These are phyloP conservation scores for Tretioscincus oriximinensis DNA, from an alignment of 2,113 vertebrate genomes.

Conservation along the genomic window DNA sequence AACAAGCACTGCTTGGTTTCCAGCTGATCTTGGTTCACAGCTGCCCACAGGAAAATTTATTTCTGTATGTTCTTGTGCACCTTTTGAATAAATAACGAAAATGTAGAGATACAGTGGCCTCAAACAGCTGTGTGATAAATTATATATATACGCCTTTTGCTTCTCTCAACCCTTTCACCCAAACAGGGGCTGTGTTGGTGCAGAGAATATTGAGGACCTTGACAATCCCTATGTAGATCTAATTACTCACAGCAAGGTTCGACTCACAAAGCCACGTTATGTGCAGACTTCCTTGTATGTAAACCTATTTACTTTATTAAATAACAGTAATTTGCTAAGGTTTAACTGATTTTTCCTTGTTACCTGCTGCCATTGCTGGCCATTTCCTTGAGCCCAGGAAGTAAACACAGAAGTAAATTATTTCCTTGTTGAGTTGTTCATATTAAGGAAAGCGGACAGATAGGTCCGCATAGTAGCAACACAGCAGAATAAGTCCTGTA, in stretches of 20 bases:
- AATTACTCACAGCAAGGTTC: slow-evolving; percentile 57
- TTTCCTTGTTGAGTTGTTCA: no score
- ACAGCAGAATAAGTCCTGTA: no score
- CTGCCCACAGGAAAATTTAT: slow-evolving; percentile 6
- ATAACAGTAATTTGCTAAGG: neutral
- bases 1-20: slow-evolving; percentile 37
- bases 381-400: no score
- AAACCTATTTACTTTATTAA: neutral
- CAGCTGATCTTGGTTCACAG: slow-evolving; percentile 36
- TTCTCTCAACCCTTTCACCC: slow-evolving; percentile 38
- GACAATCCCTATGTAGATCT: slow-evolving; percentile 65
- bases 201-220: slow-evolving; percentile 67
- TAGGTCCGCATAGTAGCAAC: no score
- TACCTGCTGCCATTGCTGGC: neutral
- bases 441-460: no score
- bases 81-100: slow-evolving; percentile 51
- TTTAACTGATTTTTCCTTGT: fast-evolving
- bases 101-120: slow-evolving; percentile 30
- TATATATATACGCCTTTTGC: slow-evolving; percentile 27
- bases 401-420: no score
- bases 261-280: slow-evolving; percentile 44
- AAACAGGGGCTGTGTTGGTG: slow-evolving; percentile 69
- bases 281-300: slow-evolving; percentile 62
- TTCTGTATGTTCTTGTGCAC: slow-evolving; percentile 12
- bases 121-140: slow-evolving; percentile 49